Evolutionary conservation across 1,140 invertebrate species (phyloP).

Genomic region (Scaptodrosophila lebanonensis): DNA sequence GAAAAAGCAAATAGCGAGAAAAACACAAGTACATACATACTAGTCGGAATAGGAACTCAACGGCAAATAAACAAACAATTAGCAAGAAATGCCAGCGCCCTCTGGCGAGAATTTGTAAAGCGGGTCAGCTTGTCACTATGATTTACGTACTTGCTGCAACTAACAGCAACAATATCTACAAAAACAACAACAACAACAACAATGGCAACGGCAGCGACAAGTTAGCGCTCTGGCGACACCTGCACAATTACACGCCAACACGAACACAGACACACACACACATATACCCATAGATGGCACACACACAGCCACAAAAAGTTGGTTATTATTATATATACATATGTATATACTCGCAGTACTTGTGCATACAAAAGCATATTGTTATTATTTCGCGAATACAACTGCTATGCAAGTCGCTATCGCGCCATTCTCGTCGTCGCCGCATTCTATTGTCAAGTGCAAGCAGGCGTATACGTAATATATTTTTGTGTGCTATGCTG

Average conservation of each 20-base stretch:
- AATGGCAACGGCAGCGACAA: slow-evolving; percentile 15
- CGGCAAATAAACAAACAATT: slow-evolving; percentile 67
- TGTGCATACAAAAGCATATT: slow-evolving; percentile 46
- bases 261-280: slow-evolving; percentile 20
- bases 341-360: slow-evolving; percentile 23
- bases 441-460: slow-evolving; percentile 68
- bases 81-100: slow-evolving; percentile 32
- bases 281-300: slow-evolving; percentile 1
- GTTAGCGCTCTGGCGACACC: too few species aligned
- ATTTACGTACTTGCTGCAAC: slow-evolving; percentile 51
- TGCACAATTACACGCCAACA: slow-evolving; percentile 28
- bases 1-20: slow-evolving; percentile 2
- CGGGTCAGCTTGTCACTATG: slow-evolving; percentile 70
- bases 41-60: slow-evolving; percentile 54
- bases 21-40: slow-evolving; percentile 10
- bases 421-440: slow-evolving; percentile 6
- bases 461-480: slow-evolving; percentile 49
- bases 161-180: slow-evolving; percentile 1
- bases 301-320: slow-evolving; percentile 35
- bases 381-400: too few species aligned
- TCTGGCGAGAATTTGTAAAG: slow-evolving; percentile 43
- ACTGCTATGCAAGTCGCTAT: slow-evolving; percentile 25
- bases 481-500: slow-evolving; percentile 23
- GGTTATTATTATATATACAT: slow-evolving; percentile 60
- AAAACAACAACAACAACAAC: background rate